These are phyloP conservation scores for Oppia nitens DNA, from an alignment of 1,140 invertebrate genomes.

Conservation along the genomic window DNA sequence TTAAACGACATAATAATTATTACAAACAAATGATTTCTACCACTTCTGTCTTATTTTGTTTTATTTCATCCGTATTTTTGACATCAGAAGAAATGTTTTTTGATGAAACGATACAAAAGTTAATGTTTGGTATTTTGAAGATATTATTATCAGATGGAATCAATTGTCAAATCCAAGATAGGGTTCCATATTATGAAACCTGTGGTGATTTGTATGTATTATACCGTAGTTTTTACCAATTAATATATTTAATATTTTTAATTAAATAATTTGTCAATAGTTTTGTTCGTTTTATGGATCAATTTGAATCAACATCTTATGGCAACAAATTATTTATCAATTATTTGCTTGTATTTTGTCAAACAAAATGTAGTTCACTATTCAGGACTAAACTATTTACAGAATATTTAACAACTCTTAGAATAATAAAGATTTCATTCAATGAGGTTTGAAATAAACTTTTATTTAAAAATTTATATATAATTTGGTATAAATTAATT, in stretches of 20 bases:
- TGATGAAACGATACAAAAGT: constrained; percentile 1
- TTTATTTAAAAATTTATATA: background rate
- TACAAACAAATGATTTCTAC: background rate
- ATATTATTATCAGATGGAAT: background rate
- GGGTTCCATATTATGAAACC: background rate
- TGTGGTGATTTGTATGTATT: constrained; percentile 7
- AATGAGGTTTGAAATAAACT: constrained; percentile 4
- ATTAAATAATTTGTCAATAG: background rate
- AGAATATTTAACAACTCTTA: background rate
- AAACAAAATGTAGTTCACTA: constrained; percentile 5
- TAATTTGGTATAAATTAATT: background rate
- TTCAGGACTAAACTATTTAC: constrained; percentile 4
- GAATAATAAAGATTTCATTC: background rate
- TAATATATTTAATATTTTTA: background rate
- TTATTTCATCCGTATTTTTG: constrained; percentile 10
- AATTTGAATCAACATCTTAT: constrained; percentile 14
- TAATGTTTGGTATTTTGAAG: background rate
- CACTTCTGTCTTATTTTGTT: background rate
- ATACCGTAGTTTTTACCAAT: background rate
- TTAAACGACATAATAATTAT: background rate
- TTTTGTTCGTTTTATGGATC: constrained; percentile 3
- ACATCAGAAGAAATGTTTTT: constrained; percentile 6
- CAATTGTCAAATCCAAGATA: background rate
- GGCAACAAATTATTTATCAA: constrained; percentile 10
- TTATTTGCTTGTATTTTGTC: constrained; percentile 13